These are phyloP conservation scores for Pedetes capensis DNA, from an alignment of 2,113 vertebrate species.

Conservation along the genomic window DNA sequence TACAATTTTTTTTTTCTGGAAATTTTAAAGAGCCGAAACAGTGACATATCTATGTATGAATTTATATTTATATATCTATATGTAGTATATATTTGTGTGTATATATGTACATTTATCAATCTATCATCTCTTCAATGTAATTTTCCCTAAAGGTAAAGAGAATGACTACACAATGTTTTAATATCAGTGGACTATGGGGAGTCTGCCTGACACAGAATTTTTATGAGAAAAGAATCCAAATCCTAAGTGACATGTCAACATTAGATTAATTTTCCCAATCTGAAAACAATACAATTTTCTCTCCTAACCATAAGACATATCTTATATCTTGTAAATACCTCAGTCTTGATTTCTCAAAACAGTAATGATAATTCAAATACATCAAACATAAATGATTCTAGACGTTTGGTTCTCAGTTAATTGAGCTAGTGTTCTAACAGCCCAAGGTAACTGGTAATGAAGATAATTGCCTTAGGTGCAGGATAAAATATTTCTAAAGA, in stretches of 20 bases:
- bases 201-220: neutral
- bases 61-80: neutral
- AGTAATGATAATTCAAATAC: constrained; percentile 9
- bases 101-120: neutral
- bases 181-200: neutral
- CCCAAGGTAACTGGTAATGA: neutral
- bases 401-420: neutral
- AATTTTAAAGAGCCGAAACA: constrained; percentile 31
- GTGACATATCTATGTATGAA: neutral
- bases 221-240: constrained; percentile 33
- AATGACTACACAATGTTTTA: constrained; percentile 19
- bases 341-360: constrained; percentile 49
- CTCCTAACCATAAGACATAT: constrained; percentile 17
- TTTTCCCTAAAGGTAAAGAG: constrained; percentile 20
- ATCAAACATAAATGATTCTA: constrained; percentile 1
- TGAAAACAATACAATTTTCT: constrained; percentile 21
- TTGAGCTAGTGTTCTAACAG: neutral
- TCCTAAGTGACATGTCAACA: constrained; percentile 44
- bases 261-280: constrained; percentile 22
- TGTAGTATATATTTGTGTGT: neutral
- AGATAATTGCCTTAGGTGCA: neutral
- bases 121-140: neutral
- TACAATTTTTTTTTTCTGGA: constrained; percentile 33
- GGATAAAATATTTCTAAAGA: constrained; percentile 1
- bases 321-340: constrained; percentile 59